Conservation (phyloP, 2,797 vertebrate genomes). For the Adelosebastes latens region DNA sequence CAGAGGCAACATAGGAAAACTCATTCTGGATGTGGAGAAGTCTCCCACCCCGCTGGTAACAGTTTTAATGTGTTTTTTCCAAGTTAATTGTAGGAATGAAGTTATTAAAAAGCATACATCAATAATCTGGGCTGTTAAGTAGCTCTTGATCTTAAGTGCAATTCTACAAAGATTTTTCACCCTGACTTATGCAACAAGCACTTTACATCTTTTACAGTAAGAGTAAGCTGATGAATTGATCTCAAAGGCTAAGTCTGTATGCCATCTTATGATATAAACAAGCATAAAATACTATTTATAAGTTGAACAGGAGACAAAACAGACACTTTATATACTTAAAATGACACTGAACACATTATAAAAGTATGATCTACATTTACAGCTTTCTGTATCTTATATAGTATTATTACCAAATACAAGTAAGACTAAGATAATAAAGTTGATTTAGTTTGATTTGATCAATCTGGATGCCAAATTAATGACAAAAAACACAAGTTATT, state of each 20-base stretch:
- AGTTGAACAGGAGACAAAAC: not conserved
- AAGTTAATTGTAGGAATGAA: not conserved
- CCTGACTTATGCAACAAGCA: not conserved
- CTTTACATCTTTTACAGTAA: not conserved
- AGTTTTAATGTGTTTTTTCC: not conserved
- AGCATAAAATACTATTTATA: not conserved
- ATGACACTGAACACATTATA: no score
- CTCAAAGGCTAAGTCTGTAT: no score
- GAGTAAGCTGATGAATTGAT: no score
- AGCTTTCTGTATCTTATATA: not conserved
- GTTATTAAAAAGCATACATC: not conserved
- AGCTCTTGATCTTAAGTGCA: not conserved
- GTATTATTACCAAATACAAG: not conserved
- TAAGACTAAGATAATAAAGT: not conserved
- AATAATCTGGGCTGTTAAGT: not conserved
- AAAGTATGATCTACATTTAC: not conserved
- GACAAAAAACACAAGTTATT: not conserved
- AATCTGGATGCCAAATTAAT: not conserved
- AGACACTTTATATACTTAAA: no score
- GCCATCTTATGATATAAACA: not conserved
- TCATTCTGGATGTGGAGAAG: constrained; percentile 98
- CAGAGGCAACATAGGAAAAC: constrained; percentile 97
- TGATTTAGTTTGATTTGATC: not conserved
- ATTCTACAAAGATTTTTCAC: not conserved
- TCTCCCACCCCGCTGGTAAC: constrained; percentile 95